These are phyloP conservation scores for Sprattus sprattus DNA, from an alignment of 2,113 vertebrate species.

Conservation along the genomic window DNA sequence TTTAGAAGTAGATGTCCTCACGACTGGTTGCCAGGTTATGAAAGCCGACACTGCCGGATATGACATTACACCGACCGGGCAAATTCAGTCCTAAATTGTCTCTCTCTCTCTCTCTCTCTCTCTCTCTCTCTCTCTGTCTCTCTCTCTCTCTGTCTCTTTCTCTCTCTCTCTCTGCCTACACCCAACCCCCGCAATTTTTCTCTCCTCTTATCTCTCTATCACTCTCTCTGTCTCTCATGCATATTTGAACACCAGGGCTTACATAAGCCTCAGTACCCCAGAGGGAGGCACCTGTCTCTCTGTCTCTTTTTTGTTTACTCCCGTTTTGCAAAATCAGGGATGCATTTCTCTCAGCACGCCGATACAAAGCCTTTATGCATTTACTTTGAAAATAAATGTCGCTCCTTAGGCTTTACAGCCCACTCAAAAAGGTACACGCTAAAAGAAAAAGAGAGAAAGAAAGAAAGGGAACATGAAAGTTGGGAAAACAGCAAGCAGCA, in stretches of 20 bases:
- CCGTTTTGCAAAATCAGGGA: background rate
- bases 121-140: background rate
- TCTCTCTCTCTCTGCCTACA: background rate
- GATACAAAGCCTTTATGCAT: background rate
- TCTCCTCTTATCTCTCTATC: constrained; percentile 13
- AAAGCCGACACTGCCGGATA: no score
- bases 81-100: no score
- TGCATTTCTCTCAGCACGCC: background rate
- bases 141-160: background rate
- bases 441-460: background rate
- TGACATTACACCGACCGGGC: no score
- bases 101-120: background rate
- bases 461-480: background rate
- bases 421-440: background rate
- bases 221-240: background rate
- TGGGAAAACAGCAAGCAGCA: background rate
- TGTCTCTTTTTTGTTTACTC: constrained; percentile 23
- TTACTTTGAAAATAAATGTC: background rate
- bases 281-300: constrained; percentile 19
- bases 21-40: no score
- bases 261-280: background rate
- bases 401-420: background rate
- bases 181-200: background rate
- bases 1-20: no score
- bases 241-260: background rate